Base-by-base conservation (phyloP, 2,113 vertebrate species). In the Rynchops niger region DNA sequence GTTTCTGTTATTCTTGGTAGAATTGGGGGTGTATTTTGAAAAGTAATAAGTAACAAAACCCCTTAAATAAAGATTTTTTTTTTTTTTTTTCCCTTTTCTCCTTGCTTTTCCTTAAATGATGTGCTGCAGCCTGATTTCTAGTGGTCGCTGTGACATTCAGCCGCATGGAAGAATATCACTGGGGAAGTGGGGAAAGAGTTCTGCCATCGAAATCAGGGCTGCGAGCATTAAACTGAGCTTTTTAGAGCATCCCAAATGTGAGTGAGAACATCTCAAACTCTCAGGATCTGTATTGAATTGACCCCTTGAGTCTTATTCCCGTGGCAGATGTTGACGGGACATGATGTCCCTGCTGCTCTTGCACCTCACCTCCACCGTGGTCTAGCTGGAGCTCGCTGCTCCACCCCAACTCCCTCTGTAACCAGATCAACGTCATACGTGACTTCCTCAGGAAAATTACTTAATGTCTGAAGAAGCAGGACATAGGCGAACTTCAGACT, bases 361-460 rank as follows among this genome's bases (percentile, higher is more conserved):
- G 67, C 45, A 40, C 36, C 76, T 93, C 85, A 42, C 79, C 82
- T 90, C 77, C 59, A 18, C 86, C 8, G 1, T 66, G 88, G 42
- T 71, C 34, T 40, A 4, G 2, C 59, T 18, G 82, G 56, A 85
- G 71, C 83, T 76, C 1, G 2, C 11, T 1, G 56, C 82, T 82
- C 82, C 85, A 43, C 70, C 88, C 85, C 52, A 0, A 1, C 74
- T 95, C 82, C 78, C 90, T 65, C 62, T 88, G 74, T 49, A 81
- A 88, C 58, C 79, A 79, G 67, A 23, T 47, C 49, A 62, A 95
- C 88, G 93, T 95, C 96, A 95, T 8, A 78, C 2, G 4, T 23
- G 15, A 62, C 94, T 96, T 97, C 96, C 96, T 96, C 91, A 90
- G 96, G 96, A 95, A 97, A 95, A 96, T 97, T 88, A 97, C 95